Conservation (phyloP, 92 coral and sea anemone species). For the Umimayanthus chanpuru region DNA sequence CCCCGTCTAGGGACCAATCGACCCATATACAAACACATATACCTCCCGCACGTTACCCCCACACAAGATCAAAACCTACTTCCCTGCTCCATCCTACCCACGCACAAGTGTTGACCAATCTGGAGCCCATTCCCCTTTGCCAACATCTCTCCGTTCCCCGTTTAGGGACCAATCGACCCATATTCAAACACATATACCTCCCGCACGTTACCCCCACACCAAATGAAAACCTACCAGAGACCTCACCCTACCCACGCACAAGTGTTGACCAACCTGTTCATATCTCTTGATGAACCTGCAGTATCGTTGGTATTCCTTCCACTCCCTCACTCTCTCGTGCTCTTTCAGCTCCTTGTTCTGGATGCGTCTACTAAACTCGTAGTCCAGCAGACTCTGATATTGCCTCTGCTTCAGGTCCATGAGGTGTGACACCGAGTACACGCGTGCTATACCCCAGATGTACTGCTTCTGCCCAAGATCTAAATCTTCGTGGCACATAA, state of each 20-base stretch:
- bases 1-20: not conserved
- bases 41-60: no score
- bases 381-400: slow-evolving; percentile 86
- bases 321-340: slow-evolving; percentile 79
- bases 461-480: slow-evolving; percentile 95
- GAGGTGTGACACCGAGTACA: slow-evolving; percentile 84
- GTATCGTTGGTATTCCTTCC: slow-evolving; percentile 90
- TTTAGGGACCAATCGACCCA: no score
- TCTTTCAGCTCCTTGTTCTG: slow-evolving; percentile 83
- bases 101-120: no score
- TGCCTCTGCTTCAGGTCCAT: slow-evolving; percentile 88
- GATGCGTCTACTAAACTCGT: slow-evolving; percentile 83
- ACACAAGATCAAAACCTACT: no score
- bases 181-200: no score
- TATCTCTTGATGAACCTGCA: slow-evolving; percentile 83
- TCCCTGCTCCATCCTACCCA: no score
- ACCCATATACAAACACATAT: no score
- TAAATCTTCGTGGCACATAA: slow-evolving; percentile 79
- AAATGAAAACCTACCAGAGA: no score
- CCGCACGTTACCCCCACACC: no score
- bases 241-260: no score
- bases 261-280: slow-evolving; percentile 72
- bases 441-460: slow-evolving; percentile 96
- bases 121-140: not conserved
- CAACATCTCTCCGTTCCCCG: no score